A percentile compares a stretch with the other conserved stretches of the same genome.
Conservation (phyloP, 2,888 invertebrate genomes). For the Callyntrura sp. region DNA sequence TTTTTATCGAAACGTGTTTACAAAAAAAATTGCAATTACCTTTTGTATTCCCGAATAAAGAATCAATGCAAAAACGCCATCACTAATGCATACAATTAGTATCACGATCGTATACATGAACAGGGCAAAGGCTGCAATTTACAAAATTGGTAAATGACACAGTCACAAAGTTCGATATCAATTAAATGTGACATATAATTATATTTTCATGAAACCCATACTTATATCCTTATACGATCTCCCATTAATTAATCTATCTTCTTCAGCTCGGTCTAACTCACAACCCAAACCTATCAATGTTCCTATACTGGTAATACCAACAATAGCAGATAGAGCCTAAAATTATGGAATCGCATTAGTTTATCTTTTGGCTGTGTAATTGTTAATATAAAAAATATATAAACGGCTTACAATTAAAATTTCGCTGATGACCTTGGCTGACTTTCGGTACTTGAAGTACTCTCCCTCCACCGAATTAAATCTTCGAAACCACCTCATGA, state of each 20-base stretch:
- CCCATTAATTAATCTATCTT: not conserved
- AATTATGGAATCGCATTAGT: too few species aligned
- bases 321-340: slow-evolving; percentile 57
- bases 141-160: not conserved
- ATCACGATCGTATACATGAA: slow-evolving; percentile 67
- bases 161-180: not conserved
- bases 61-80: slow-evolving; percentile 63
- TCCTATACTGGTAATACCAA: slow-evolving; percentile 44
- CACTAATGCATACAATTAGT: slow-evolving; percentile 67
- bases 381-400: too few species aligned
- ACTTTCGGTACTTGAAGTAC: slow-evolving; percentile 69
- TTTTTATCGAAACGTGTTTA: slow-evolving; percentile 8
- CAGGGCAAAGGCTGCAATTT: slow-evolving; percentile 59
- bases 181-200: not conserved
- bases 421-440: slow-evolving; percentile 73
- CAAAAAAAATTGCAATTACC: slow-evolving; percentile 6
- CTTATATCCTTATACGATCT: slow-evolving; percentile 18
- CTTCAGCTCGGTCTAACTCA: slow-evolving; percentile 18
- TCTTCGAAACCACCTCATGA: slow-evolving; percentile 26
- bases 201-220: not conserved
- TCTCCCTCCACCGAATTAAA: slow-evolving; percentile 62
- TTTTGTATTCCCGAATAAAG: slow-evolving; percentile 59
- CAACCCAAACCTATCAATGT: slow-evolving; percentile 52
- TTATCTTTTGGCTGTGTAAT: too few species aligned
- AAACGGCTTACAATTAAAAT: slow-evolving; percentile 66